A percentile compares a stretch with the other conserved stretches of the same genome.
Conservation (phyloP, 2,113 vertebrate genomes). For the Atrichornis clamosus region DNA sequence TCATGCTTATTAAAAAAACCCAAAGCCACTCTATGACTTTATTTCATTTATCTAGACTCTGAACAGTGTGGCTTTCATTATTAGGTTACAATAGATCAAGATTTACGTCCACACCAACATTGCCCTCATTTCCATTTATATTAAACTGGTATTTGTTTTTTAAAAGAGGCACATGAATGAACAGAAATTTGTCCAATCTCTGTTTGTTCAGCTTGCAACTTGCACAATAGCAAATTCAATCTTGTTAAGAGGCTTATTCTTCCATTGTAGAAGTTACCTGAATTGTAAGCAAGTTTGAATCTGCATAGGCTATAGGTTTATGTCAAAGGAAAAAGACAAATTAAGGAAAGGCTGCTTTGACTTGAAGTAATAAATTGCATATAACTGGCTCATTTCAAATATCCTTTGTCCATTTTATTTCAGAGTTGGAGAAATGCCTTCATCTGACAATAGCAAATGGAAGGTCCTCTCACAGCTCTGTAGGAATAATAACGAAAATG, state of each 20-base stretch:
- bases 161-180: constrained; percentile 74
- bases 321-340: constrained; percentile 19
- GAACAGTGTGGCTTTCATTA: constrained; percentile 73
- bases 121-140: constrained; percentile 85
- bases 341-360: not conserved
- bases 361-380: constrained; percentile 42
- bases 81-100: constrained; percentile 80
- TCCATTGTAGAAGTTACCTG: constrained; percentile 62
- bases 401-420: constrained; percentile 42
- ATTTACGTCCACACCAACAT: constrained; percentile 75
- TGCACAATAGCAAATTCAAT: constrained; percentile 77
- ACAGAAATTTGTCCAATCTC: constrained; percentile 76
- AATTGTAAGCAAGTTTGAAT: constrained; percentile 70
- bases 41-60: constrained; percentile 69
- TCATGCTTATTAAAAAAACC: constrained; percentile 3
- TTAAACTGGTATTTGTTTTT: constrained; percentile 83
- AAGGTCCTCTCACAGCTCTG: not conserved
- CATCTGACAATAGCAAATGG: not conserved
- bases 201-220: constrained; percentile 82
- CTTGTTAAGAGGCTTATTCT: constrained; percentile 77
- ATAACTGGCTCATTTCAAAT: constrained; percentile 38
- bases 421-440: not conserved
- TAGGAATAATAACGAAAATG: not conserved
- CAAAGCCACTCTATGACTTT: constrained; percentile 42
- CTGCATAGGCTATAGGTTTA: constrained; percentile 30